phyloP scores from a whole-genome alignment of 2,888 invertebrate genomes.

The Microplitis manilae region DNA sequence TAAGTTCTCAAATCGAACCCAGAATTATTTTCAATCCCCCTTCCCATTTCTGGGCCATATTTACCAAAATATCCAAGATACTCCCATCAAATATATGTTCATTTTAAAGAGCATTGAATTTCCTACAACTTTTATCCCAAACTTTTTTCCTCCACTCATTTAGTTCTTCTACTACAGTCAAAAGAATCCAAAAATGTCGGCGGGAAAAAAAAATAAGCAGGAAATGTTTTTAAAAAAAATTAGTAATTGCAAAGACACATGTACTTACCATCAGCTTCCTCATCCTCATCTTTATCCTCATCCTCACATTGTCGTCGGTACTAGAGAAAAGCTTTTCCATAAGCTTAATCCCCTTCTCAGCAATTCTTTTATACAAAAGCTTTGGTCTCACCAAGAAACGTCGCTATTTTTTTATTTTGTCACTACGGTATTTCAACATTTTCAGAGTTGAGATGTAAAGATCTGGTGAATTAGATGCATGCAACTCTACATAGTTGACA shows the following conservation, averaged over 20 bases:
- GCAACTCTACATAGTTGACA: neutral
- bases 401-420: neutral
- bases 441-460: slow-evolving; percentile 45
- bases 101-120: too few relatives aligned
- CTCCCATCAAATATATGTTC: too few relatives aligned
- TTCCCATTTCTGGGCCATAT: too few relatives aligned
- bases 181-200: neutral
- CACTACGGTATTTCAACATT: neutral
- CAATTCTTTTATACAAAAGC: neutral
- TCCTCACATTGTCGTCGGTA: neutral
- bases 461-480: slow-evolving; percentile 24
- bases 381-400: neutral
- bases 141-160: neutral
- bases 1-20: too few relatives aligned
- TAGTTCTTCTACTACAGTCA: too few relatives aligned
- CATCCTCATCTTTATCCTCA: neutral
- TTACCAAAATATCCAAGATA: too few relatives aligned
- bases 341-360: neutral
- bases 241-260: slow-evolving; percentile 13
- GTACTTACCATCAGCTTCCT: neutral
- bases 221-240: neutral
- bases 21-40: too few relatives aligned
- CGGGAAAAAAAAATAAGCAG: neutral
- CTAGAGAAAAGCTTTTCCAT: neutral
- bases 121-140: neutral